Evolutionary conservation across 2,888 invertebrate species (phyloP).

Genomic region (Hirtodrosophila cameraria): DNA sequence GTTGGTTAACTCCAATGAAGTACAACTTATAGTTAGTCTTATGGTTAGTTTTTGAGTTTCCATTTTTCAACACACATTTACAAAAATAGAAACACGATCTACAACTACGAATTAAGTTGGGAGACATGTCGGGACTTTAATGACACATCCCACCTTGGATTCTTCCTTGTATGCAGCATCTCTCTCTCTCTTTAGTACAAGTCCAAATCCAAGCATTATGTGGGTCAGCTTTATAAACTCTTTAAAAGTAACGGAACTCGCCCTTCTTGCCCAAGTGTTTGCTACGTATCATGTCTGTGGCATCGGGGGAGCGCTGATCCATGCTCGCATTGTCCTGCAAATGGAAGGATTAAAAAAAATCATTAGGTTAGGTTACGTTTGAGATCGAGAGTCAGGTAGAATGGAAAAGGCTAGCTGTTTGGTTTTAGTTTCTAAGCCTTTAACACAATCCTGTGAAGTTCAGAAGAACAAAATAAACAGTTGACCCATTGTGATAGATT

Average conservation of each 20-base stretch:
- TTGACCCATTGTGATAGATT: too few relatives aligned
- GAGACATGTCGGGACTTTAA: background rate
- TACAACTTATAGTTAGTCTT: slow-evolving; percentile 69
- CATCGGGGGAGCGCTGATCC: slow-evolving; percentile 85
- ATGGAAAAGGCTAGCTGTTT: too few relatives aligned
- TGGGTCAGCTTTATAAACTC: slow-evolving; percentile 21
- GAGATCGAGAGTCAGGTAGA: too few relatives aligned
- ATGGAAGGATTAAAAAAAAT: too few relatives aligned
- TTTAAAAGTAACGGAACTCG: slow-evolving; percentile 96
- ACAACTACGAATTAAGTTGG: slow-evolving; percentile 24
- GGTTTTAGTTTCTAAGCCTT: too few relatives aligned
- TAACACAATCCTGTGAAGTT: too few relatives aligned
- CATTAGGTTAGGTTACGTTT: too few relatives aligned
- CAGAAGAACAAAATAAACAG: too few relatives aligned
- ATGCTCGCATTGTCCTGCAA: slow-evolving; percentile 62
- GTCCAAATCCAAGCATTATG: slow-evolving; percentile 3
- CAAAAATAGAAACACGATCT: slow-evolving; percentile 48
- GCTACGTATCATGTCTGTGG: slow-evolving; percentile 93
- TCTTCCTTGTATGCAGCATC: background rate
- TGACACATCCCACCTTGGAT: slow-evolving; percentile 5
- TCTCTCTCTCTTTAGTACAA: background rate
- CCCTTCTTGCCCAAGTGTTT: slow-evolving; percentile 96
- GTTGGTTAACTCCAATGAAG: slow-evolving; percentile 54
- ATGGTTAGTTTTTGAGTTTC: slow-evolving; percentile 61
- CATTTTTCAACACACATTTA: slow-evolving; percentile 37